Evolutionary conservation across 2,888 invertebrate species (phyloP).

Genomic region (Drosophila niveifrons): DNA sequence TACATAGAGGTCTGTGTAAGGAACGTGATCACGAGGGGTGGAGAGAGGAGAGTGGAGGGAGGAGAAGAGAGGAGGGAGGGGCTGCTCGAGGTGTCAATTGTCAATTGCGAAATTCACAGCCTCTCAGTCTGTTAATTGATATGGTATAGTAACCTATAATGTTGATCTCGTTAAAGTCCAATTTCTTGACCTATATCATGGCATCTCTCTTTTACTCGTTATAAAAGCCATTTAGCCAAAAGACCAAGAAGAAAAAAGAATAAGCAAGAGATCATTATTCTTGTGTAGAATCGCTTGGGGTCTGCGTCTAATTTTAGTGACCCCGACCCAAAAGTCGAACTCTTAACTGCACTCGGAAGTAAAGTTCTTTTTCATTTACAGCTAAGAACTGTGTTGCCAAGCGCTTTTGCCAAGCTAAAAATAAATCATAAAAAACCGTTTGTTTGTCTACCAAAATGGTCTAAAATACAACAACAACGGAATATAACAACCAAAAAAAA

Average conservation of each 20-base stretch:
- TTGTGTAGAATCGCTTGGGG: not conserved
- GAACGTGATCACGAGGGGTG: not conserved
- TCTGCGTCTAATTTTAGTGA: slow-evolving; percentile 16
- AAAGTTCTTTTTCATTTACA: slow-evolving; percentile 61
- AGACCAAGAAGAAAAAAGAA: not conserved
- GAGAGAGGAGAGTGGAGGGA: not conserved
- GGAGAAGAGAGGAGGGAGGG: not conserved
- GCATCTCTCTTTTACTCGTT: not conserved
- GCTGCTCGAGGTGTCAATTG: slow-evolving; percentile 21
- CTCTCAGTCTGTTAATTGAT: slow-evolving; percentile 31
- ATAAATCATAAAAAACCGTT: slow-evolving; percentile 82
- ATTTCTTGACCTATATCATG: not conserved
- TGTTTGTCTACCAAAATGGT: slow-evolving; percentile 81
- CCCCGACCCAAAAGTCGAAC: slow-evolving; percentile 52
- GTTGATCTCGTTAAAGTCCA: not conserved
- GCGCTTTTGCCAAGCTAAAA: slow-evolving; percentile 74
- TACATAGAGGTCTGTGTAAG: slow-evolving; percentile 28
- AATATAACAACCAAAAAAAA: slow-evolving; percentile 59
- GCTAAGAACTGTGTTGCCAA: slow-evolving; percentile 67
- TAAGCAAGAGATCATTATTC: not conserved
- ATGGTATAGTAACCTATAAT: not conserved
- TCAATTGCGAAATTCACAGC: slow-evolving; percentile 63
- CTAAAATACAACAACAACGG: slow-evolving; percentile 74
- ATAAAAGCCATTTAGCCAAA: not conserved
- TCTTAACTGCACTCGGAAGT: slow-evolving; percentile 73